phyloP scores from a whole-genome alignment of 2,797 vertebrate species.

The Babyrousa celebensis region DNA sequence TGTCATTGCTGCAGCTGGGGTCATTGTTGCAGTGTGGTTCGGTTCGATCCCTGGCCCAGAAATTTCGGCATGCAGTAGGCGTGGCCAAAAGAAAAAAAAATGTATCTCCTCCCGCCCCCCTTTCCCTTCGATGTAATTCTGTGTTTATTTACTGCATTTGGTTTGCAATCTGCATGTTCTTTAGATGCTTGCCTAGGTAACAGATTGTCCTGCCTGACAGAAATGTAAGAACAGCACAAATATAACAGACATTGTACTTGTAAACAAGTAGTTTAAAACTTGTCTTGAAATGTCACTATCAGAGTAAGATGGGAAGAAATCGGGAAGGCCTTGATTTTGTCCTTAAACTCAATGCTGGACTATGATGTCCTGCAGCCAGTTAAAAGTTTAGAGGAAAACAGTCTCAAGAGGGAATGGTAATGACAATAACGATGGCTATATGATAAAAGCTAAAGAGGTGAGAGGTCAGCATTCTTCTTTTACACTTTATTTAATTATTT shows the following conservation, averaged over 20 bases:
- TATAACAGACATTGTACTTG: not conserved
- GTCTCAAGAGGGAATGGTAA: not conserved
- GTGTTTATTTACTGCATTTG: not conserved
- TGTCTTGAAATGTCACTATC: constrained; percentile 14
- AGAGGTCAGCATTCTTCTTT: not conserved
- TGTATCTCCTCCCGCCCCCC: not conserved
- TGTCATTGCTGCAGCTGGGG: too few species aligned
- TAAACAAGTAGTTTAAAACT: not conserved
- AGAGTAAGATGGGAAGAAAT: not conserved
- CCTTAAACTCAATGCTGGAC: not conserved
- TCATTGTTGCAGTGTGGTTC: too few species aligned
- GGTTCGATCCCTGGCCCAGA: too few species aligned
- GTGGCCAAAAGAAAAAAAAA: not conserved
- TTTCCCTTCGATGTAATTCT: not conserved
- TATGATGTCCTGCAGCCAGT: not conserved
- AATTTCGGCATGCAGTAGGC: too few species aligned
- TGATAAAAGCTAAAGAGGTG: not conserved
- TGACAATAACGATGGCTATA: not conserved
- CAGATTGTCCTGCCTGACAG: not conserved
- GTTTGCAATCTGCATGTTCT: not conserved
- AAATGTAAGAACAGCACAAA: not conserved
- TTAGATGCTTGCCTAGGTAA: not conserved
- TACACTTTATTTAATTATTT: too few species aligned
- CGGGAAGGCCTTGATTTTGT: not conserved
- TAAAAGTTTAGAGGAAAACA: not conserved